Percentiles rank a stretch among this genome's conserved stretches.
Conservation (phyloP, 2,797 vertebrate genomes). For the Tauraco hartlaubi region DNA sequence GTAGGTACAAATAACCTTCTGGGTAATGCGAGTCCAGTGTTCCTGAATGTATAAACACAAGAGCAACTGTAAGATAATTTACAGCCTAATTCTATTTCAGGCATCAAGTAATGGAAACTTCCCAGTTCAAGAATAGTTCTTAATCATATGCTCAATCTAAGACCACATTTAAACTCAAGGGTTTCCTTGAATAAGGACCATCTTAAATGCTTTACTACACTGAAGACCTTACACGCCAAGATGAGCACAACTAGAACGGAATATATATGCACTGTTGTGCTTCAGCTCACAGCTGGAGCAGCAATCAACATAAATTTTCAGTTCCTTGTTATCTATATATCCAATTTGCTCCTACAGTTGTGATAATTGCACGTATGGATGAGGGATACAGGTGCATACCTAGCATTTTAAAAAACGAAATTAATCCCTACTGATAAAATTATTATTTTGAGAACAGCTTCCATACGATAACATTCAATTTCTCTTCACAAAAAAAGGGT, state of each 20-base stretch:
- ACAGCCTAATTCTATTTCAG: neutral
- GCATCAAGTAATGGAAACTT: neutral
- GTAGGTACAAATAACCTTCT: neutral
- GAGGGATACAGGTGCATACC: neutral
- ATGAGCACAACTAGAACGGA: neutral
- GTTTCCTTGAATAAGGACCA: neutral
- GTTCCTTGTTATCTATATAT: neutral
- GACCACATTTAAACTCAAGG: neutral
- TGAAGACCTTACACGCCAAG: neutral
- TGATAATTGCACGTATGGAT: neutral
- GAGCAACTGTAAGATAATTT: neutral
- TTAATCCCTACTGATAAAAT: neutral
- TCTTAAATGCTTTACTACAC: neutral
- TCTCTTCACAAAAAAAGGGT: neutral
- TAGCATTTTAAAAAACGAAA: neutral
- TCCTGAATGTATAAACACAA: neutral
- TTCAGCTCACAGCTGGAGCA: neutral
- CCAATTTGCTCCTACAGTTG: neutral
- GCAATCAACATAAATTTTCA: neutral
- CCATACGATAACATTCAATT: neutral
- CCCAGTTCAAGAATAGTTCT: neutral
- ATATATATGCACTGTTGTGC: neutral
- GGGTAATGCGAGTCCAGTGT: neutral
- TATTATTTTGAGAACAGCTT: neutral
- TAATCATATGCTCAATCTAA: neutral